Evolutionary conservation across 1,140 invertebrate species (phyloP), one percentile per base, ranked within the genome.

Genomic region (Gryllus bimaculatus): DNA sequence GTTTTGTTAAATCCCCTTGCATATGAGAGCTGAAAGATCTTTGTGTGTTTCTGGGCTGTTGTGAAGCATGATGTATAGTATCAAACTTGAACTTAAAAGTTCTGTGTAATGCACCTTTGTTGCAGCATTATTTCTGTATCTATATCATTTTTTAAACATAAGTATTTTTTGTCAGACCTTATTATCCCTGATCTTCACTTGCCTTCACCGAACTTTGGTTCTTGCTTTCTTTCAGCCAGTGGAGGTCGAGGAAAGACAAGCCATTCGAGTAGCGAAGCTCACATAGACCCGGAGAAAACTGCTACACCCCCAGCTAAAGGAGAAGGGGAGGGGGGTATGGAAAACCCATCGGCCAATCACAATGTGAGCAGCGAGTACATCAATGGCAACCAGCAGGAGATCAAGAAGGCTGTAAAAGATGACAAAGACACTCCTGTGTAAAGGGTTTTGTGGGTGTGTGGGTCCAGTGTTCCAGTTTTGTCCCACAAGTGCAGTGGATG

Each of bases 291-390:
- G 47, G 76, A 77, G 76, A 77, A 49, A 66, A 18, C 39, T 48
- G 76, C 76, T 48, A n/a, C 76, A 20, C 15, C n/a, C 48, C 76
- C 39, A 48, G n/a, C n/a, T 47, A 39, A 76, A 47, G 76, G 48
- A n/a, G 76, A 77, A 77, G 76, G 76, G 76, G 76, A 77, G 76
- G 76, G 76, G 76, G 76, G 76, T 0, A 77, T 77, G 76, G 76
- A 77, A 77, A 77, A 77, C 20, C 76, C 76, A 77, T 77, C 76
- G 21, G 76, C 47, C 48, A 77, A 77, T 77, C 76, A 77, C 76
- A 77, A 77, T 26, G 21, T 77, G 39, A 77, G 76, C 76, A 54
- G 47, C 47, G 76, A 77, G 48, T 77, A 77, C 47, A 77, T 77
- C 76, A 77, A 77, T 21, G 76, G 76, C 76, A 77, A 77, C 76